Percentiles rank a stretch among this genome's conserved stretches.
These are phyloP conservation scores for Yponomeuta cagnagella DNA, from an alignment of 2,888 invertebrate genomes.

Conservation along the genomic window DNA sequence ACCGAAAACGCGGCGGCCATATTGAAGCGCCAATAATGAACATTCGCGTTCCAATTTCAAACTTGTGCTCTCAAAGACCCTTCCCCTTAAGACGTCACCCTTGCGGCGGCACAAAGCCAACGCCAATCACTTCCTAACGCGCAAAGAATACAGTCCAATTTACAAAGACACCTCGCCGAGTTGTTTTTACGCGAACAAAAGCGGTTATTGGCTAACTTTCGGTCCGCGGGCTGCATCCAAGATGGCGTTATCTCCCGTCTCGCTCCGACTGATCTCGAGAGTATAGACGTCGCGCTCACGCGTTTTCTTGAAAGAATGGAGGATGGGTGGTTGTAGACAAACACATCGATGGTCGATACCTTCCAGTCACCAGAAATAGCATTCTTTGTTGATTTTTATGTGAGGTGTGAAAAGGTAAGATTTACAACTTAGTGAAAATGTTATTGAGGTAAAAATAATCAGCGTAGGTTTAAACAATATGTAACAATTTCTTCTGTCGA, in stretches of 20 bases:
- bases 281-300: slow-evolving; percentile 38
- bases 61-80: slow-evolving; percentile 7
- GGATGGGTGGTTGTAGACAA: slow-evolving; percentile 37
- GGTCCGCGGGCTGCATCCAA: slow-evolving; percentile 72
- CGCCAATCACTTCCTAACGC: slow-evolving; percentile 16
- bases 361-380: not conserved
- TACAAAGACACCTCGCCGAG: slow-evolving; percentile 35
- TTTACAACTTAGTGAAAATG: not conserved
- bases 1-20: not conserved
- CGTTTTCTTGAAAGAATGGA: slow-evolving; percentile 66
- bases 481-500: too few relatives aligned
- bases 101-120: not conserved
- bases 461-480: too few relatives aligned
- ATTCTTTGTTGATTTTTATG: not conserved
- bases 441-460: too few relatives aligned
- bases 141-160: slow-evolving; percentile 42
- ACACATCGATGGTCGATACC: not conserved
- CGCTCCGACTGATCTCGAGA: slow-evolving; percentile 31
- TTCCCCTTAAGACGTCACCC: slow-evolving; percentile 5
- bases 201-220: slow-evolving; percentile 70
- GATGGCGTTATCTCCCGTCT: slow-evolving; percentile 60
- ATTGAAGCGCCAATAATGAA: not conserved
- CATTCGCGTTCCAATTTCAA: not conserved
- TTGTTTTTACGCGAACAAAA: slow-evolving; percentile 36
- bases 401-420: not conserved